phyloP scores from a whole-genome alignment of 1,140 invertebrate species.

The Drosophila pseudoobscura region DNA sequence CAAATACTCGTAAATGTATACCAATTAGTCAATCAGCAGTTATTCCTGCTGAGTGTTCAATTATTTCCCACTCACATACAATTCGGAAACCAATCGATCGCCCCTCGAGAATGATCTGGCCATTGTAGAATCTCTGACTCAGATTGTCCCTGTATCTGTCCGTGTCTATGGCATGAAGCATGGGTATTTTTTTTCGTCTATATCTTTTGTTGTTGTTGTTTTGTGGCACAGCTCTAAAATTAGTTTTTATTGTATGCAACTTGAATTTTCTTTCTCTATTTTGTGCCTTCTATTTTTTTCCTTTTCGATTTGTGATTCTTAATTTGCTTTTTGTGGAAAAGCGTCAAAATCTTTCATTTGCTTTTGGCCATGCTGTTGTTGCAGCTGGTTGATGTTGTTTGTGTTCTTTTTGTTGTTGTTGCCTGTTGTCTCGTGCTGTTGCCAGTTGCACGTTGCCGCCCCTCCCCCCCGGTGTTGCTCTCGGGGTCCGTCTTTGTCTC shows the following conservation, averaged over 20 bases:
- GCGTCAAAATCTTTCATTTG: slow-evolving; percentile 60
- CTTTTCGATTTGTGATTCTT: slow-evolving; percentile 70
- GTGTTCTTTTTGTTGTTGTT: slow-evolving; percentile 17
- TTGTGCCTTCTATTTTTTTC: slow-evolving; percentile 44
- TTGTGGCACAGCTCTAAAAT: slow-evolving; percentile 67
- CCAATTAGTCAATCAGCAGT: too few relatives aligned
- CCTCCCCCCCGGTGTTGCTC: neutral
- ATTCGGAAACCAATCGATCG: neutral
- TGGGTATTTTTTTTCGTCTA: slow-evolving; percentile 15
- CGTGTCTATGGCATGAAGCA: slow-evolving; percentile 19
- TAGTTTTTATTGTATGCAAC: slow-evolving; percentile 78
- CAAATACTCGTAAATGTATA: too few relatives aligned
- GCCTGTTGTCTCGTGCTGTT: slow-evolving; percentile 55
- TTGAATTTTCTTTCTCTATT: slow-evolving; percentile 49
- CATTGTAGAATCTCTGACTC: slow-evolving; percentile 56
- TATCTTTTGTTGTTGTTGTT: slow-evolving; percentile 33
- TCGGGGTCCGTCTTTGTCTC: slow-evolving; percentile 33
- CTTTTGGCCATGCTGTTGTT: slow-evolving; percentile 27
- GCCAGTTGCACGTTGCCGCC: slow-evolving; percentile 42
- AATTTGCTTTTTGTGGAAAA: slow-evolving; percentile 69
- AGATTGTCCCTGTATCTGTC: slow-evolving; percentile 34
- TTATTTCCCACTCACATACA: neutral
- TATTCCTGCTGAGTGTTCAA: neutral
- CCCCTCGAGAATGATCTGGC: slow-evolving; percentile 27
- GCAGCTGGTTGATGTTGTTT: slow-evolving; percentile 3